Conservation (phyloP, 2,888 invertebrate species). For the Hyppa rectilinea region DNA sequence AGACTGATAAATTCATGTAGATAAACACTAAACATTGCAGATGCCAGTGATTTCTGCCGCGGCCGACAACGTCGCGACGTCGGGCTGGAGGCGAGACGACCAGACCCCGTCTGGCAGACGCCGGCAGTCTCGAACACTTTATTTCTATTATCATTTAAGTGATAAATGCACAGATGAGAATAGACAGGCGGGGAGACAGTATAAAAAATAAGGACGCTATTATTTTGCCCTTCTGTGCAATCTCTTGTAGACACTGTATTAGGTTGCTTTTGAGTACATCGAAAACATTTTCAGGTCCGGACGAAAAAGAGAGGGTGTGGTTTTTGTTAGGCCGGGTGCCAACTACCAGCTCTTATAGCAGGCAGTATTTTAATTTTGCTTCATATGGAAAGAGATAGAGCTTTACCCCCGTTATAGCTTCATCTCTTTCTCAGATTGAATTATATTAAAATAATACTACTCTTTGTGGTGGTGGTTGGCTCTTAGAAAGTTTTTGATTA, state of each 20-base stretch:
- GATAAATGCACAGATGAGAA: slow-evolving; percentile 50
- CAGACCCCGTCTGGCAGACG: slow-evolving; percentile 58
- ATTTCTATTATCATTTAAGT: slow-evolving; percentile 56
- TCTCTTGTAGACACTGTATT: slow-evolving; percentile 18
- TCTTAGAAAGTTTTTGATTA: no score
- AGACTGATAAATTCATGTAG: slow-evolving; percentile 38
- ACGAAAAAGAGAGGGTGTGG: not conserved
- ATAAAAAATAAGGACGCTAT: slow-evolving; percentile 39
- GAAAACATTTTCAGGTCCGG: not conserved
- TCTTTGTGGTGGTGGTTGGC: no score
- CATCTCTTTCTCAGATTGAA: no score
- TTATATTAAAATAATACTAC: no score
- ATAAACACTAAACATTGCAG: slow-evolving; percentile 45
- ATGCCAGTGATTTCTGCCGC: slow-evolving; percentile 31
- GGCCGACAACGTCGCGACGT: slow-evolving; percentile 28
- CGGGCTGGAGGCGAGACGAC: slow-evolving; percentile 34
- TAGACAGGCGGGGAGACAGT: slow-evolving; percentile 30
- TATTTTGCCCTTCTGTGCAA: slow-evolving; percentile 38
- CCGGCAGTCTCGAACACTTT: slow-evolving; percentile 58
- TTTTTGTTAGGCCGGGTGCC: no score
- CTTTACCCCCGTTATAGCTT: no score
- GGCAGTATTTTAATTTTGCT: no score
- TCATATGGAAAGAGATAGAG: no score
- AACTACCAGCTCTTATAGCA: no score
- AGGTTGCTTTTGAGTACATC: slow-evolving; percentile 1